These are phyloP conservation scores for Dione vanillae DNA, from an alignment of 2,888 invertebrate genomes.

Conservation along the genomic window DNA sequence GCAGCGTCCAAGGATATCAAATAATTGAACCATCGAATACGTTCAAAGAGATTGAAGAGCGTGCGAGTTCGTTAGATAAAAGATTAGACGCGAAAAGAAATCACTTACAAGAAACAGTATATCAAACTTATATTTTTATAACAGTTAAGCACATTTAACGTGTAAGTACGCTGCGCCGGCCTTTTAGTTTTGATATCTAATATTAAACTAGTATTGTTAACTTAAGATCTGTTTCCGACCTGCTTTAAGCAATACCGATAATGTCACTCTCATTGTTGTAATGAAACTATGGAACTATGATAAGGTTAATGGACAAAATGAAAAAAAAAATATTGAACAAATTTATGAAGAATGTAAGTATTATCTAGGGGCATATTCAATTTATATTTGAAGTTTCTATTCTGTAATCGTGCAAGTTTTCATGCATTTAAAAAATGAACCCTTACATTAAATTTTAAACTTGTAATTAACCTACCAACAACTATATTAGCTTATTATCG, in stretches of 20 bases:
- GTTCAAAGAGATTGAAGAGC: constrained; percentile 17
- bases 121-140: neutral
- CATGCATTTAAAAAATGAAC: constrained; percentile 50
- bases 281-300: neutral
- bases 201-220: neutral
- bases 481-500: constrained; percentile 53
- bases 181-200: neutral
- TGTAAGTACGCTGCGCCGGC: neutral
- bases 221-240: neutral
- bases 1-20: constrained; percentile 67
- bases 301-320: constrained; percentile 12
- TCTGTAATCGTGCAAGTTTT: constrained; percentile 52
- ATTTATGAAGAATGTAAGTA: neutral
- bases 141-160: neutral
- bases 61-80: constrained; percentile 23
- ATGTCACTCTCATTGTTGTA: constrained; percentile 13
- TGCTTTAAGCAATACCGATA: constrained; percentile 16
- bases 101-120: neutral
- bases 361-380: neutral
- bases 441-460: constrained; percentile 52
- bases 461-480: constrained; percentile 48
- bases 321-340: neutral
- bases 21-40: constrained; percentile 48
- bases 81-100: constrained; percentile 27
- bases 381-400: constrained; percentile 17